Evolutionary conservation across 2,888 invertebrate species (phyloP).

Genomic region (Caradrina clavipalpis): DNA sequence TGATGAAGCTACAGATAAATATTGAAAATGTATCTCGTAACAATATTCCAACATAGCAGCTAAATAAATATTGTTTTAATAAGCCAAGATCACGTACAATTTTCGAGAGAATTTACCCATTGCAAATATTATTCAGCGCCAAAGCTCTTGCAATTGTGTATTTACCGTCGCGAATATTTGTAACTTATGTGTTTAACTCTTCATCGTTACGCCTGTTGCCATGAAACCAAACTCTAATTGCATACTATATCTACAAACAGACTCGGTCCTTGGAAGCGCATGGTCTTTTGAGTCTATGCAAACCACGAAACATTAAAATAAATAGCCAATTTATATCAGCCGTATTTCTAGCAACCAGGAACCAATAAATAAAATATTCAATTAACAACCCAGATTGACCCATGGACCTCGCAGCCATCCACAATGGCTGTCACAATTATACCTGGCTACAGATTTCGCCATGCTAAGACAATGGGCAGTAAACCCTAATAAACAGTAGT

Average conservation of each 20-base stretch:
- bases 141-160: slow-evolving; percentile 3
- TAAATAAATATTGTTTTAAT: slow-evolving; percentile 27
- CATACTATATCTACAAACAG: neutral
- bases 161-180: slow-evolving; percentile 1
- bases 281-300: neutral
- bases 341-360: slow-evolving; percentile 2
- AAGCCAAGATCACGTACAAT: neutral
- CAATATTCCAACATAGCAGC: slow-evolving; percentile 24
- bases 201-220: neutral
- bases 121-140: slow-evolving; percentile 2
- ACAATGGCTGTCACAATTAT: slow-evolving; percentile 50
- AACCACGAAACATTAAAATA: slow-evolving; percentile 1
- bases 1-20: slow-evolving; percentile 27
- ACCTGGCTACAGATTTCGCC: slow-evolving; percentile 56
- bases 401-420: slow-evolving; percentile 45
- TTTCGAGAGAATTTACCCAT: slow-evolving; percentile 4
- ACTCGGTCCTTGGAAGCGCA: neutral
- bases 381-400: slow-evolving; percentile 55
- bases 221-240: neutral
- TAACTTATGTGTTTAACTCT: slow-evolving; percentile 4
- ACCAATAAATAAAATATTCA: slow-evolving; percentile 50
- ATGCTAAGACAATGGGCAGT: slow-evolving; percentile 60
- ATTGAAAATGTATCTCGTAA: slow-evolving; percentile 19
- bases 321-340: neutral
- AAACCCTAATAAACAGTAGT: slow-evolving; percentile 60